Conservation (phyloP, 2,113 vertebrate species). For the Alethe castanea region DNA sequence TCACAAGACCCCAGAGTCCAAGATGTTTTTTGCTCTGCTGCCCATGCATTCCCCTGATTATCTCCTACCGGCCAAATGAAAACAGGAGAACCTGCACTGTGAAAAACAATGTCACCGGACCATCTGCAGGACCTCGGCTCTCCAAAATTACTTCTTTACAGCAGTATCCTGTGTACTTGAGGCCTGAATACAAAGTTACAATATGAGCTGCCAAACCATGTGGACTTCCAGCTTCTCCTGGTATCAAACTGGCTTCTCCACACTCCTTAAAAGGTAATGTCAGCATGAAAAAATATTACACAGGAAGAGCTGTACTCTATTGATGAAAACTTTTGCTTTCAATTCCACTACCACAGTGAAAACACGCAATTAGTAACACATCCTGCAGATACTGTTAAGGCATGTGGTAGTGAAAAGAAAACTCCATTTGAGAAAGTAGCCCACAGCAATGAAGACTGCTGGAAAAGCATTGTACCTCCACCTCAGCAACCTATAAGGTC, state of each 20-base stretch:
- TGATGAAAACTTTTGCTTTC: background rate
- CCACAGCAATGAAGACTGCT: background rate
- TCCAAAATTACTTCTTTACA: background rate
- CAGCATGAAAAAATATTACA: background rate
- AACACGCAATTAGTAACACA: constrained; percentile 26
- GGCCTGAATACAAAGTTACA: background rate
- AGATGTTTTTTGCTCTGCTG: background rate
- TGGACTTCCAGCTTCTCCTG: background rate
- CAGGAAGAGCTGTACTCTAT: background rate
- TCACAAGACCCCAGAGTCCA: background rate
- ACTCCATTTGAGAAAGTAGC: background rate
- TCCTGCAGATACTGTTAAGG: background rate
- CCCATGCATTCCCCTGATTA: background rate
- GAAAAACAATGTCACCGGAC: background rate
- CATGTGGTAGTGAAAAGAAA: background rate
- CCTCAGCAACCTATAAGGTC: background rate
- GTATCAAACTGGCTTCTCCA: background rate
- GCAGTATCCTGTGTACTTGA: background rate
- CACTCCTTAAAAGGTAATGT: background rate
- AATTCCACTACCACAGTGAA: background rate
- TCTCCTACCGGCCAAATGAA: background rate
- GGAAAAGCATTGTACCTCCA: background rate
- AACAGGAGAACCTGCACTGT: background rate
- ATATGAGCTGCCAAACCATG: background rate
- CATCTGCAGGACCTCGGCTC: background rate